Conservation (phyloP, 2,797 vertebrate species). For the Tachyglossus aculeatus region DNA sequence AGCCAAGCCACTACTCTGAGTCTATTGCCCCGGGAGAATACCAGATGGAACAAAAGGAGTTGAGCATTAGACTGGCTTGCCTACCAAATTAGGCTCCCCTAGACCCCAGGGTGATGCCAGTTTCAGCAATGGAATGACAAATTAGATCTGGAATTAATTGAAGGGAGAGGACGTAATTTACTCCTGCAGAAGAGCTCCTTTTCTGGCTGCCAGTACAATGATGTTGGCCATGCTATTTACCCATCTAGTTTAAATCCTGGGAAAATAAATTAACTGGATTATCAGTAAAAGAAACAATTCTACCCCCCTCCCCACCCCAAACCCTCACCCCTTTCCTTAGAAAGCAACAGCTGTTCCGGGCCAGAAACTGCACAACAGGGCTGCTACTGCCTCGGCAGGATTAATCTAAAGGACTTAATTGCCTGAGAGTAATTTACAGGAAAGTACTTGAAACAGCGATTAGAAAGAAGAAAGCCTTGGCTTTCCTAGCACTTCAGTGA, state of each 20-base stretch:
- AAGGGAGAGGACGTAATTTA: too few species aligned
- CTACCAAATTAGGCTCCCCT: too few species aligned
- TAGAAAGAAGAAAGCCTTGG: neutral
- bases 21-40: too few species aligned
- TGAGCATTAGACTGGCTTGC: too few species aligned
- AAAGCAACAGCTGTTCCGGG: neutral
- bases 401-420: neutral
- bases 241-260: neutral
- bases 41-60: too few species aligned
- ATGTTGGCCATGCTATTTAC: neutral
- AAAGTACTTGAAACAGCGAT: slow-evolving; percentile 6
- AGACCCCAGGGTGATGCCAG: too few species aligned
- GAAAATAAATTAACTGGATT: slow-evolving; percentile 23
- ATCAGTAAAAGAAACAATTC: neutral
- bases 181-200: neutral
- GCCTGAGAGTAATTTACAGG: slow-evolving; percentile 1
- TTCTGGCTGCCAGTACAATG: slow-evolving; percentile 1
- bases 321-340: neutral
- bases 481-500: neutral
- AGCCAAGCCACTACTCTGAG: too few species aligned
- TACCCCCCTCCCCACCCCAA: neutral
- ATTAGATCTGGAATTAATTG: too few species aligned
- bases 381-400: neutral
- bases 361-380: slow-evolving; percentile 1
- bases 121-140: too few species aligned